Evolutionary conservation across 2,113 vertebrate genomes (phyloP).

Genomic region (Epinephelus moara): DNA sequence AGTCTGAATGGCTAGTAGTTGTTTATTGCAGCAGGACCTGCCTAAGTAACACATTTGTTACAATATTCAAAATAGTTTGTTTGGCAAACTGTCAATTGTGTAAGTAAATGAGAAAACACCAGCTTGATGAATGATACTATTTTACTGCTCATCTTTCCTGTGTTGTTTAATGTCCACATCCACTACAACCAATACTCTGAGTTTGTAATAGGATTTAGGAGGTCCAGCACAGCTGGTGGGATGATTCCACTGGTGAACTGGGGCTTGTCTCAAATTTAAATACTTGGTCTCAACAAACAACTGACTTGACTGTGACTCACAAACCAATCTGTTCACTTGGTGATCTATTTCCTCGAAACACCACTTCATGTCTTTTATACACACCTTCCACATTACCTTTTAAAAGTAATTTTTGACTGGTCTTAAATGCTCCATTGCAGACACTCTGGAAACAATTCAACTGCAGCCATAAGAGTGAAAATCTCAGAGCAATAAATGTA

Average conservation of each 20-base stretch:
- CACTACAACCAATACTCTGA: background rate
- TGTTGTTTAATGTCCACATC: background rate
- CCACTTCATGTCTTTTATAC: background rate
- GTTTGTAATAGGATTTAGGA: background rate
- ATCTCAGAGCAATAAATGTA: slow-evolving; percentile 20
- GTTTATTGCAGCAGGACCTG: background rate
- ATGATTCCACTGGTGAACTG: background rate
- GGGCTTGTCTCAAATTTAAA: background rate
- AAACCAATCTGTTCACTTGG: slow-evolving; percentile 6
- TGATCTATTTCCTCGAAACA: background rate
- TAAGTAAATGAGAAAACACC: background rate
- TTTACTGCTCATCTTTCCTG: background rate
- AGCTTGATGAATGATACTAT: background rate
- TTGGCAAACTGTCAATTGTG: background rate
- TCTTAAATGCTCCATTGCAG: background rate
- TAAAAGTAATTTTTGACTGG: slow-evolving; percentile 10
- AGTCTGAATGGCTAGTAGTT: background rate
- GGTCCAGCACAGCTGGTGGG: background rate
- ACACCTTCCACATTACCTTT: background rate
- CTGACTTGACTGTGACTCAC: background rate
- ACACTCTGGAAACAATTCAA: slow-evolving; percentile 14
- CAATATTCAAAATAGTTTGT: background rate
- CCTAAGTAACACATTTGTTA: background rate
- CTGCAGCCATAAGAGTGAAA: slow-evolving; percentile 1
- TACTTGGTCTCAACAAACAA: slow-evolving; percentile 6